Base-by-base conservation (phyloP, 2,888 invertebrate genomes). In the Gymnosoma rotundatum region DNA sequence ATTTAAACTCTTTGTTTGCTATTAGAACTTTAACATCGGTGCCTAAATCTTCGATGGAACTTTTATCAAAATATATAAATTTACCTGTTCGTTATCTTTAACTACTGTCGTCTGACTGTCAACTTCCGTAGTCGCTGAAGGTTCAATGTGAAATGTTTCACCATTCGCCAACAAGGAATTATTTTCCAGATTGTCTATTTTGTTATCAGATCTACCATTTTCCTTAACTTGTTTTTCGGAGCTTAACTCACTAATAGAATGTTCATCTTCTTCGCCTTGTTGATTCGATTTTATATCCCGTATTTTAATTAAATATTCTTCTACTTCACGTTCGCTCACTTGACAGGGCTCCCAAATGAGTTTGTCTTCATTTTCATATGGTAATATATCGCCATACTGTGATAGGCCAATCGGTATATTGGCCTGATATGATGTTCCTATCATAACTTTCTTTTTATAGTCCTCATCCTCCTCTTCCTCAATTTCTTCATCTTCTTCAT, bases 361-460 rank as follows among this genome's bases (percentile, higher is more conserved):
- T 92, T 98, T 97, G 90, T 98, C 98, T 90, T 98, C 98, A 93
- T 98, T 98, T 93, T 98, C 98, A 91, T 98, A 98, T 0, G 98
- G 97, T 85, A 97, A 93, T n/a, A 96, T 97, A 92, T 98, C 98
- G 89, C 97, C 98, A 92, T 99, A 98, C 89, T 95, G 96, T 89
- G 96, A 96, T 20, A 98, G 93, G 0, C 98, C 98, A 91, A 97
- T 97, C 1, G 98, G 98, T 89, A 99, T 97, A 75, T 94, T 95
- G 4, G 98, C 99, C 93, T 99, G 99, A 91, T 96, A 98, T 90
- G 97, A 97, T 86, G 95, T 95, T 20, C 98, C 99, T 36, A 99
- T 98, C 97, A 98, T 98, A 86, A 98, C 98, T 25, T 97, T 97
- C 75, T 90, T 92, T 36, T 89, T 88, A 1, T 88, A 87, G 78